A percentile compares a stretch with the other conserved stretches of the same genome.
These are phyloP conservation scores for Micromussa lordhowensis DNA, from an alignment of 92 coral and sea anemone species.

Conservation along the genomic window DNA sequence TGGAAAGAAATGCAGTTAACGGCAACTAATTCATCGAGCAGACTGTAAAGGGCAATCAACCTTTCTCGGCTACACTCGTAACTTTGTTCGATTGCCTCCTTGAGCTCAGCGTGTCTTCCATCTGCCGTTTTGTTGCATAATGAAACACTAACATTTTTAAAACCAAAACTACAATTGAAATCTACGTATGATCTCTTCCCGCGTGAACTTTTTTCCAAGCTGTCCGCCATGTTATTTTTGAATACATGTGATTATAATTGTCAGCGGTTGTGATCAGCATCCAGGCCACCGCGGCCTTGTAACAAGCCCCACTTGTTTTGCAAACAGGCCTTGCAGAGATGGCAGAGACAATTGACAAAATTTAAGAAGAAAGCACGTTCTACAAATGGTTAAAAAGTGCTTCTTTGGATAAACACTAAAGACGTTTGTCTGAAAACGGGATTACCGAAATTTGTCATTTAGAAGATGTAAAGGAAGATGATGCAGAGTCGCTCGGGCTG, in stretches of 20 bases:
- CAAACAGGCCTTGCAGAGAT: background rate
- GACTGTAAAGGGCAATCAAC: conserved; percentile 43
- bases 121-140: conserved; percentile 57
- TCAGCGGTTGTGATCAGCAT: conserved; percentile 15
- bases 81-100: conserved; percentile 30
- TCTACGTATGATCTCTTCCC: conserved; percentile 34
- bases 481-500: conserved; percentile 36
- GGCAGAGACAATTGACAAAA: too few species aligned
- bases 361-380: conserved; percentile 16
- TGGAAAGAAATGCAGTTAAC: conserved; percentile 34
- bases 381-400: conserved; percentile 29
- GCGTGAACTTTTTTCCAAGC: background rate
- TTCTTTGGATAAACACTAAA: conserved; percentile 44
- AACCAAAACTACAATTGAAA: conserved; percentile 26
- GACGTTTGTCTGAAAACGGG: conserved; percentile 33
- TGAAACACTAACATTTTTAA: conserved; percentile 46
- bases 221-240: conserved; percentile 22
- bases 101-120: conserved; percentile 32
- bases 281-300: background rate
- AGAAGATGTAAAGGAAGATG: conserved; percentile 59
- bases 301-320: conserved; percentile 4
- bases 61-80: background rate
- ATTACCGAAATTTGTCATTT: too few species aligned
- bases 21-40: conserved; percentile 59
- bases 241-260: background rate